A percentile compares a stretch with the other conserved stretches of the same genome.
phyloP scores from a whole-genome alignment of 2,888 invertebrate species.

The Pollenia amentaria region DNA sequence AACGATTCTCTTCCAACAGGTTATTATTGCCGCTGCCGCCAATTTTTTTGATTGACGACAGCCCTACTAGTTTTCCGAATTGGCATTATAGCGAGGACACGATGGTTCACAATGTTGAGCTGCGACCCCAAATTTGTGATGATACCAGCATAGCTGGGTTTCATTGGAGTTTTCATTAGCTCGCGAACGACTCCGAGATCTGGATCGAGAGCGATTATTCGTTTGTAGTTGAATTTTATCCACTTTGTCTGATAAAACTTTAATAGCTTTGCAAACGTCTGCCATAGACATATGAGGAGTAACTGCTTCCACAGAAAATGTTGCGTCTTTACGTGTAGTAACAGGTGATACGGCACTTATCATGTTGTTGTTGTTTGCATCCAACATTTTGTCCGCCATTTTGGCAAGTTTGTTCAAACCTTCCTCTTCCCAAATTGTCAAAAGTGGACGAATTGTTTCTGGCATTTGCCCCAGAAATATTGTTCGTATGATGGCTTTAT shows the following conservation, averaged over 20 bases:
- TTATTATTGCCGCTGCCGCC: slow-evolving; percentile 56
- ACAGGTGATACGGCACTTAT: slow-evolving; percentile 12
- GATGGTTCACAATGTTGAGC: slow-evolving; percentile 49
- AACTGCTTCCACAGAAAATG: slow-evolving; percentile 19
- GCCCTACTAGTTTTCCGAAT: slow-evolving; percentile 60
- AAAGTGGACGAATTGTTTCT: slow-evolving; percentile 57
- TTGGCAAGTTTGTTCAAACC: slow-evolving; percentile 60
- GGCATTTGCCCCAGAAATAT: slow-evolving; percentile 52
- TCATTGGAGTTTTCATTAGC: neutral
- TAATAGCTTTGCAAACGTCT: neutral
- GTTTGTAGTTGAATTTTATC: slow-evolving; percentile 24
- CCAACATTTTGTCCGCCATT: slow-evolving; percentile 68
- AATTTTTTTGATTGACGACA: slow-evolving; percentile 55
- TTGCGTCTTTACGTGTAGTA: neutral
- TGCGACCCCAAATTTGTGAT: slow-evolving; percentile 48
- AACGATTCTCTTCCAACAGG: slow-evolving; percentile 23
- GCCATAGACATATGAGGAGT: neutral
- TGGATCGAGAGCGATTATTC: neutral
- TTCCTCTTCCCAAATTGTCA: slow-evolving; percentile 47
- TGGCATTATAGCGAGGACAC: slow-evolving; percentile 28
- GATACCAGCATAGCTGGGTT: slow-evolving; percentile 55
- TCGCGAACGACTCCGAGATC: slow-evolving; percentile 29
- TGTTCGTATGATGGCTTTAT: slow-evolving; percentile 63
- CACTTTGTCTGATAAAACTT: slow-evolving; percentile 22
- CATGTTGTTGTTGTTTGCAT: slow-evolving; percentile 42